Base-by-base conservation (phyloP, 2,888 invertebrate species). In the Cerastoderma edule region DNA sequence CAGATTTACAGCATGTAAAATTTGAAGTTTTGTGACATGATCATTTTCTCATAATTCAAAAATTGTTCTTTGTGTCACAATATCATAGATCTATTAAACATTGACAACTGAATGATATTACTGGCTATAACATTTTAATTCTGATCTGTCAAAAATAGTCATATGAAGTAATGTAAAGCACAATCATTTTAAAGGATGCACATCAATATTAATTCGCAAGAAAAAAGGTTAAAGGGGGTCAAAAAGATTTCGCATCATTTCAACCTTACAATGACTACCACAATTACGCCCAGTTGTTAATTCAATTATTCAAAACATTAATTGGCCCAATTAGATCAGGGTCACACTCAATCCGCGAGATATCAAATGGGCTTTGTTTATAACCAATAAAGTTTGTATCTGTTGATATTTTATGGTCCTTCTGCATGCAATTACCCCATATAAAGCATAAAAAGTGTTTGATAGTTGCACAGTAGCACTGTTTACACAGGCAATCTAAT, bases 341-440 rank as follows among this genome's bases (percentile, higher is more conserved):
- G 65, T 65, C 65, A 48, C 48, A 30, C n/a, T 60, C 39, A 60
- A 60, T 60, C 39, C 35, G 22, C 27, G 35, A 35, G 35, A 39
- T 6, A 60, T 60, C 60, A 13, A 32, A 39, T 8, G 24, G 60
- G 24, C 19, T 33, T 60, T 60, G 22, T 60, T 22, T 24, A 39
- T n/a, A n/a, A 8, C 24, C 60, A 35, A 60, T 39, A 33, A 39
- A 60, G 39, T 33, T 60, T 39, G 24, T 60, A 60, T 60, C 60
- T 60, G 16, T 39, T 39, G 33, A n/a, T 32, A 39, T 50, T 66
- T 53, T 32, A 66, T 50, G 30, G 66, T 1, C 53, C 10, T 2
- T 66, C 50, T 22, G n/a, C 66, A 66, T 66, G 66, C 66, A 33
- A 66, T 33, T 13, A n/a, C 19, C n/a, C 28, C 50, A 48, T 50